Percentiles rank a stretch among this genome's conserved stretches.
Evolutionary conservation across 2,113 vertebrate species (phyloP).

Genomic region (Cyprinodon variegatus): DNA sequence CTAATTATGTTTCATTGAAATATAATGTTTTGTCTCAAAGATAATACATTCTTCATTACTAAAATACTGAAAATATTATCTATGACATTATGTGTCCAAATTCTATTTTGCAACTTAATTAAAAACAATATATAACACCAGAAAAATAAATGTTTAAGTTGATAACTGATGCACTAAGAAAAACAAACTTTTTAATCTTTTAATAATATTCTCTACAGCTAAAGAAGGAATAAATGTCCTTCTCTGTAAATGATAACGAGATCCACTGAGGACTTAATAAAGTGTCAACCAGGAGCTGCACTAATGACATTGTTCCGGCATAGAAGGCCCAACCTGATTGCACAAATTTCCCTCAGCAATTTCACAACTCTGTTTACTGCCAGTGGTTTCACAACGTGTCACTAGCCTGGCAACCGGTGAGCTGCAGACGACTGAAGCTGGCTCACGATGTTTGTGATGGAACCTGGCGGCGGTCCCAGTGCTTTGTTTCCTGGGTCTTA

Average conservation of each 20-base stretch:
- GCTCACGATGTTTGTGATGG: constrained; percentile 12
- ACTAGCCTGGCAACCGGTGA: constrained; percentile 5
- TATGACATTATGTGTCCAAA: not conserved
- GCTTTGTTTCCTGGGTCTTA: constrained; percentile 6
- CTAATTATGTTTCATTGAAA: too few species aligned
- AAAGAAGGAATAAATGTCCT: too few species aligned
- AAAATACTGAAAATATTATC: not conserved
- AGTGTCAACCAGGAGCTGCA: not conserved
- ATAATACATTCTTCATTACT: not conserved
- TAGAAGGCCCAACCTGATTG: not conserved
- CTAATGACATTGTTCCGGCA: not conserved
- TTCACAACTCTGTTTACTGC: constrained; percentile 2
- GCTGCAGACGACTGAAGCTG: constrained; percentile 5
- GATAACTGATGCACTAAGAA: not conserved
- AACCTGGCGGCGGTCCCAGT: constrained; percentile 13
- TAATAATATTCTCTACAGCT: not conserved
- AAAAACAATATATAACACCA: not conserved
- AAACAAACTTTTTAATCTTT: too few species aligned
- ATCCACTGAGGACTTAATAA: not conserved
- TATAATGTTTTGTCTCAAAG: too few species aligned
- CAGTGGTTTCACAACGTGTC: constrained; percentile 4
- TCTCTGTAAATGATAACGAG: not conserved
- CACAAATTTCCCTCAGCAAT: constrained; percentile 6
- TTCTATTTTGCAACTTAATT: not conserved
- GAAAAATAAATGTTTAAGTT: not conserved